These are phyloP conservation scores for Ostrea edulis DNA, from an alignment of 1,140 invertebrate species.

Conservation along the genomic window DNA sequence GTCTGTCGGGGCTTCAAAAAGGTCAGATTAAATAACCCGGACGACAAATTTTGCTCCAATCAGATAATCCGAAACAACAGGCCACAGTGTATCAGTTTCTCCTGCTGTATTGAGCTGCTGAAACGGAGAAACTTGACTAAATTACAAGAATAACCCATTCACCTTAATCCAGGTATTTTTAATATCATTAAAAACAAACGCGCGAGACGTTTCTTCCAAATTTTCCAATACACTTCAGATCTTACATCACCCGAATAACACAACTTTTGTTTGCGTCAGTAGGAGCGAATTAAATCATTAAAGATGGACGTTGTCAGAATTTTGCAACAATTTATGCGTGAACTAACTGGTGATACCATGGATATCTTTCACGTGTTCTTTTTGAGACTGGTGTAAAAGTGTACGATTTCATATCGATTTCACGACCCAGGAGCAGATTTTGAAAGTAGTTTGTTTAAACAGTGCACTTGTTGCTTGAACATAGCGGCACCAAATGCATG, in stretches of 20 bases:
- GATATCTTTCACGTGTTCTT: not conserved
- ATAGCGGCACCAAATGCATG: slow-evolving; percentile 29
- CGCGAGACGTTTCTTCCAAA: not conserved
- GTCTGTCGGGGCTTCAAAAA: slow-evolving; percentile 24
- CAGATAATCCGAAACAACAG: slow-evolving; percentile 26
- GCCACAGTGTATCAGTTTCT: slow-evolving; percentile 27
- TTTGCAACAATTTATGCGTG: not conserved
- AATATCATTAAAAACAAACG: not conserved
- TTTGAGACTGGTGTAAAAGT: not conserved
- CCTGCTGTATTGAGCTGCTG: slow-evolving; percentile 10
- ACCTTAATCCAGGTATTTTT: slow-evolving; percentile 34
- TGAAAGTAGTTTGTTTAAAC: slow-evolving; percentile 36
- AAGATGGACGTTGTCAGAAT: not conserved
- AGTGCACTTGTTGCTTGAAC: slow-evolving; percentile 38
- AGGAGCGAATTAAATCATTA: not conserved
- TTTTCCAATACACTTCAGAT: not conserved
- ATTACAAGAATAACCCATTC: slow-evolving; percentile 5
- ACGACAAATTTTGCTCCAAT: slow-evolving; percentile 29
- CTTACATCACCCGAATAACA: not conserved
- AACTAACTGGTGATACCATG: not conserved
- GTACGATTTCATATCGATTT: slow-evolving; percentile 16
- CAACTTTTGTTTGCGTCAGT: not conserved
- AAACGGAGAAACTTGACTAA: slow-evolving; percentile 25
- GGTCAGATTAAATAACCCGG: slow-evolving; percentile 34
- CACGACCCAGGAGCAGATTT: slow-evolving; percentile 28